Evolutionary conservation across 2,888 invertebrate genomes (phyloP).

Genomic region (Temnothorax rugatulus): DNA sequence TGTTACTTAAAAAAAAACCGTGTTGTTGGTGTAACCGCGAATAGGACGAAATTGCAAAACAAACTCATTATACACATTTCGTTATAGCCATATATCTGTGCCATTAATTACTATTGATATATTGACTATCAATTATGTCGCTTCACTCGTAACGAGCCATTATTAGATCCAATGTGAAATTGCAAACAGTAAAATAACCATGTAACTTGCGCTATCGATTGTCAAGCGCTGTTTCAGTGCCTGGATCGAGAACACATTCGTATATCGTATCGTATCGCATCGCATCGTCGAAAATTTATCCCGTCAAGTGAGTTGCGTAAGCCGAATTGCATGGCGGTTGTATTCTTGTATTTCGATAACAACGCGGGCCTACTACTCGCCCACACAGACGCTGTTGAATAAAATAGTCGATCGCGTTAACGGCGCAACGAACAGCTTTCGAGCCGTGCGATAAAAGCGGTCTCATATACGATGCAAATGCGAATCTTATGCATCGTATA

Average conservation of each 20-base stretch:
- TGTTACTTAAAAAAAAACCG: neutral
- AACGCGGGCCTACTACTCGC: neutral
- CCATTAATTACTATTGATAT: constrained; percentile 33
- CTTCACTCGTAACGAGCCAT: constrained; percentile 3
- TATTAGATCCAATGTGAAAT: constrained; percentile 43
- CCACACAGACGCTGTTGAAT: constrained; percentile 12
- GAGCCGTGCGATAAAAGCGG: constrained; percentile 45
- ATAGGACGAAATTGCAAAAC: constrained; percentile 5
- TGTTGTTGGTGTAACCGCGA: neutral
- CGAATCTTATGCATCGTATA: constrained; percentile 68
- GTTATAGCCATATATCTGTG: neutral
- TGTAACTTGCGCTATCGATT: constrained; percentile 4
- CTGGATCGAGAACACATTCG: neutral
- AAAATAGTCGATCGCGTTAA: constrained; percentile 30
- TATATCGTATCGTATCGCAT: neutral
- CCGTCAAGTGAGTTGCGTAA: neutral
- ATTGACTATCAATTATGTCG: constrained; percentile 24
- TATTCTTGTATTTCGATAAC: constrained; percentile 31
- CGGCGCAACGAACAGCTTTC: constrained; percentile 31
- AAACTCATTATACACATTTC: constrained; percentile 30
- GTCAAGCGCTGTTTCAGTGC: neutral
- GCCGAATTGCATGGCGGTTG: neutral
- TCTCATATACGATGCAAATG: constrained; percentile 67
- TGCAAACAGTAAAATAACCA: constrained; percentile 20
- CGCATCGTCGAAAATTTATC: constrained; percentile 28